phyloP scores from a whole-genome alignment of 1,140 invertebrate genomes.

The Drosophila kohkoa region DNA sequence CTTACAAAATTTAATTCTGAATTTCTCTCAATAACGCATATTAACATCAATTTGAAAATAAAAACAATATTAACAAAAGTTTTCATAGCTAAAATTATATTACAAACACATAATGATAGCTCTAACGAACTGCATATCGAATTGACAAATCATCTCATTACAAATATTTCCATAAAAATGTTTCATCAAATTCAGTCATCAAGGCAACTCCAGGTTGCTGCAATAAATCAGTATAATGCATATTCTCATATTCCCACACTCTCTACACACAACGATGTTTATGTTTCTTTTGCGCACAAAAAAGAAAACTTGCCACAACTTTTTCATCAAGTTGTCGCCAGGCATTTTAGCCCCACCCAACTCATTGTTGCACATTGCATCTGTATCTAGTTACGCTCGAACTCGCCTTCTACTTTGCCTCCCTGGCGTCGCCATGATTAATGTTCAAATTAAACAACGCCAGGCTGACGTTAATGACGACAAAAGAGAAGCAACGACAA shows the following conservation, averaged over 20 bases:
- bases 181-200: background rate
- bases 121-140: too few species aligned
- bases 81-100: too few species aligned
- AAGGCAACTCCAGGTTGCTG: background rate
- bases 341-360: conserved; percentile 8
- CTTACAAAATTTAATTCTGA: too few species aligned
- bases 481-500: conserved; percentile 63
- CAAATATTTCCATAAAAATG: background rate
- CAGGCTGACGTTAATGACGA: conserved; percentile 75
- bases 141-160: too few species aligned
- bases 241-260: background rate
- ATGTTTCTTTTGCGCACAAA: conserved; percentile 1
- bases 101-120: too few species aligned
- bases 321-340: conserved; percentile 54
- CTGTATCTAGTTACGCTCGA: conserved; percentile 43
- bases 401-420: background rate
- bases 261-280: background rate
- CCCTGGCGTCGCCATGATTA: conserved; percentile 60
- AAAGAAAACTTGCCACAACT: conserved; percentile 48
- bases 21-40: too few species aligned
- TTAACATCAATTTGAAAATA: too few species aligned
- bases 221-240: background rate
- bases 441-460: conserved; percentile 79
- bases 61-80: too few species aligned
- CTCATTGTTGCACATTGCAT: conserved; percentile 40